Conservation (phyloP, 2,113 vertebrate species). For the Myotis brandtii region DNA sequence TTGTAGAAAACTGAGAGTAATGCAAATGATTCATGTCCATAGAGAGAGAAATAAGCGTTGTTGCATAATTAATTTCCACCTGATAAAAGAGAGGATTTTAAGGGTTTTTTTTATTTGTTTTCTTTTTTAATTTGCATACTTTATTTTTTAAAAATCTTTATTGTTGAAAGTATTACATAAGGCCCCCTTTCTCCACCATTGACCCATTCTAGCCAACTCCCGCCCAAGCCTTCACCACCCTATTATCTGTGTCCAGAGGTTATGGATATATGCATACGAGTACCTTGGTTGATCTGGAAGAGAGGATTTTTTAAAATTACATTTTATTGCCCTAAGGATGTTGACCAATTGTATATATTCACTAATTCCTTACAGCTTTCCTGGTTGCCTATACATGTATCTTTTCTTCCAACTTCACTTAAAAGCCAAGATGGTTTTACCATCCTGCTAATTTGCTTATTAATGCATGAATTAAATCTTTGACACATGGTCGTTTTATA, state of each 20-base stretch:
- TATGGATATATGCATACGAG: background rate
- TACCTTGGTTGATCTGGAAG: background rate
- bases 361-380: slow-evolving; percentile 38
- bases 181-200: no score
- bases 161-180: no score
- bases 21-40: background rate
- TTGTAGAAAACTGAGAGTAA: background rate
- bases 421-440: slow-evolving; percentile 24
- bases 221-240: no score
- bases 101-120: background rate
- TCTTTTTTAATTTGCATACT: no score
- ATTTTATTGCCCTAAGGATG: slow-evolving; percentile 42
- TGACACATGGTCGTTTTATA: slow-evolving; percentile 37
- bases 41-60: slow-evolving; percentile 36
- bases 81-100: background rate
- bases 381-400: slow-evolving; percentile 15
- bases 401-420: slow-evolving; percentile 40
- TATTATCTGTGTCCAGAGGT: no score
- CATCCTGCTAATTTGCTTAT: slow-evolving; percentile 45
- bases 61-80: background rate
- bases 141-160: no score
- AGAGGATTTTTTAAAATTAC: background rate
- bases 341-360: background rate
- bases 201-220: no score
- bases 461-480: slow-evolving; percentile 52